A percentile compares a stretch with the other conserved stretches of the same genome.
These are phyloP conservation scores for Typhlichthys subterraneus DNA, from an alignment of 2,797 vertebrate genomes.

Conservation along the genomic window DNA sequence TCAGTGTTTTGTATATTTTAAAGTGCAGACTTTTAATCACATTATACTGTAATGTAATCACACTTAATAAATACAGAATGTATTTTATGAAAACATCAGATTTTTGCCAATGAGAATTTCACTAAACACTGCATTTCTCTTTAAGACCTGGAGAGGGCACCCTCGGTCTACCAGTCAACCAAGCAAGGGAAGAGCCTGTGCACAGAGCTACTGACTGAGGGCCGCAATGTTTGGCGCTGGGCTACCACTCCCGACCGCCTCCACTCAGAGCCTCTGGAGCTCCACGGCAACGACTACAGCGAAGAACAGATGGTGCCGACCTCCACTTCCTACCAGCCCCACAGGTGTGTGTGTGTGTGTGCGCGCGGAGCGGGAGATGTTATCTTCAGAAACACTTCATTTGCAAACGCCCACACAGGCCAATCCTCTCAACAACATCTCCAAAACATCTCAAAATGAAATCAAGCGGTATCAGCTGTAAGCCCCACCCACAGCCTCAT, in stretches of 20 bases:
- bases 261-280: constrained; percentile 55
- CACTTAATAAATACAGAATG: no score
- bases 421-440: not conserved
- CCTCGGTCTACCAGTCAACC: constrained; percentile 49
- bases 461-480: no score
- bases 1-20: no score
- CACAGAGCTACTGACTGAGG: constrained; percentile 45
- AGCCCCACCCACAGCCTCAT: no score
- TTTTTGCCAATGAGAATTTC: no score
- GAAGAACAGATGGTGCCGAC: constrained; percentile 80
- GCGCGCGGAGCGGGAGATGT: not conserved
- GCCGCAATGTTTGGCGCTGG: constrained; percentile 61
- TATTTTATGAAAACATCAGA: no score
- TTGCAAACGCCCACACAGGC: not conserved
- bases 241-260: constrained; percentile 34
- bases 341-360: constrained; percentile 61
- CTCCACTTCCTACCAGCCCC: constrained; percentile 58
- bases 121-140: constrained; percentile 42
- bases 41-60: no score
- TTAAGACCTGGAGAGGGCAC: constrained; percentile 68
- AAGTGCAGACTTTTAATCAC: no score
- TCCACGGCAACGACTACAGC: constrained; percentile 65
- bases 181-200: constrained; percentile 26
- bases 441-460: no score
- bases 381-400: no score